These are phyloP conservation scores for Datnioides undecimradiatus DNA, from an alignment of 2,113 vertebrate genomes.

Conservation along the genomic window DNA sequence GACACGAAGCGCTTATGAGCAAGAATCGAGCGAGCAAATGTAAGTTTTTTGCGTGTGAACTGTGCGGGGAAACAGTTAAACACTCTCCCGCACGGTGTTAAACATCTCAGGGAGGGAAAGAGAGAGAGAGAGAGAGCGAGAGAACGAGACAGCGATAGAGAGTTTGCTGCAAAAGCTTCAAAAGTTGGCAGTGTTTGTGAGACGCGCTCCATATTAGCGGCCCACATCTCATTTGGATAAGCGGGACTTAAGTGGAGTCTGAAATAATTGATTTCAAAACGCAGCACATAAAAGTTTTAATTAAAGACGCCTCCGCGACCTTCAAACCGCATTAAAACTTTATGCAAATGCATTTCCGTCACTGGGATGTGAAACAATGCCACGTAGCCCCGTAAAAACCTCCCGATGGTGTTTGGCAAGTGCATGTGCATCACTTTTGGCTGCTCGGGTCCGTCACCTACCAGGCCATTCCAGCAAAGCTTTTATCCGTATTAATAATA, in stretches of 20 bases:
- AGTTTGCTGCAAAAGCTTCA: slow-evolving; percentile 56
- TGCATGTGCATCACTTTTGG: slow-evolving; percentile 46
- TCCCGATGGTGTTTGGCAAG: slow-evolving; percentile 60
- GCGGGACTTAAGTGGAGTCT: slow-evolving; percentile 62
- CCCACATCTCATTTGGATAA: slow-evolving; percentile 68
- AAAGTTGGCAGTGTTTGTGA: slow-evolving; percentile 67
- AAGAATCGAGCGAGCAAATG: slow-evolving; percentile 26
- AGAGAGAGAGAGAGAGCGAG: neutral
- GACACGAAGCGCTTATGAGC: slow-evolving; percentile 38
- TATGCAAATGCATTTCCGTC: slow-evolving; percentile 69
- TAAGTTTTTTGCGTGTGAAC: slow-evolving; percentile 14
- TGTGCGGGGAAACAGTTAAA: slow-evolving; percentile 45
- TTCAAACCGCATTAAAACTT: slow-evolving; percentile 75
- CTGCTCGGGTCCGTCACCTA: slow-evolving; percentile 66
- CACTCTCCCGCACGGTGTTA: slow-evolving; percentile 55
- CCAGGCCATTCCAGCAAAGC: slow-evolving; percentile 76
- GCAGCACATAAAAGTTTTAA: slow-evolving; percentile 78
- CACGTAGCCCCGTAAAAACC: slow-evolving; percentile 26
- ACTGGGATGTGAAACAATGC: slow-evolving; percentile 48
- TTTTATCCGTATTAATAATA: slow-evolving; percentile 82
- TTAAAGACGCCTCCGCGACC: slow-evolving; percentile 71
- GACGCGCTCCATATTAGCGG: slow-evolving; percentile 47
- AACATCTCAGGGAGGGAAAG: slow-evolving; percentile 24
- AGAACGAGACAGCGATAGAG: too few relatives aligned
- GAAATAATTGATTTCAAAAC: slow-evolving; percentile 74